Evolutionary conservation across 2,888 invertebrate species (phyloP), one percentile per base, ranked within the genome.

Genomic region (Rambutsinella grinnellia): DNA sequence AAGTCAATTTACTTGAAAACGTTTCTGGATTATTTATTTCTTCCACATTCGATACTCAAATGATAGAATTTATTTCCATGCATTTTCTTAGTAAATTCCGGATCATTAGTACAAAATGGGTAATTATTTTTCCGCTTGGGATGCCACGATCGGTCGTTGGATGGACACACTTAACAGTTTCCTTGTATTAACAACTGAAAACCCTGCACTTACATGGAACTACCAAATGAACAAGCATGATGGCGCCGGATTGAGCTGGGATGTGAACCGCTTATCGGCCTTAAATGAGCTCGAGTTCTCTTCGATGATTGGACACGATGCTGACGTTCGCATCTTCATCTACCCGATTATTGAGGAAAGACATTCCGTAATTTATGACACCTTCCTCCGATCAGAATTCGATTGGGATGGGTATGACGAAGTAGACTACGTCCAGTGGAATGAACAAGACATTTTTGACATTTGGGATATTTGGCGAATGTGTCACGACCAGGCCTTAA

Each of bases 261-360:
- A 71, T 27, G 49, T 53, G 6, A 47, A 56, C n/a, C 56, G 57
- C 1, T 13, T 44, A n/a, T 71, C 71, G 0, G 23, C 17, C 54
- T 36, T 71, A 1, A 71, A 71, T 36, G 54, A 63, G 24, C 24
- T 71, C 3, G 71, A 63, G 26, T 71, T 71, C 26, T 71, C 63
- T 24, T 71, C 71, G n/a, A 71, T 71, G 71, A 19, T 71, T 15
- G 71, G 71, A 23, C 71, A 71, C 27, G 71, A 71, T 23, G 19
- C 56, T 6, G 71, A 71, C 36, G 71, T 57, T 2, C 62, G 71
- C 10, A 36, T 63, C 19, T 62, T 47, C 21, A 28, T 71, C 8
- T 71, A 53, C 19, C 71, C 71, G n/a, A 47, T 63, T n/a, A 71
- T 71, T 24, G 57, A 71, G 49, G 71, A 71, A 24, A 54, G 71